phyloP scores from a whole-genome alignment of 2,797 vertebrate species.

The Notamacropus eugenii region DNA sequence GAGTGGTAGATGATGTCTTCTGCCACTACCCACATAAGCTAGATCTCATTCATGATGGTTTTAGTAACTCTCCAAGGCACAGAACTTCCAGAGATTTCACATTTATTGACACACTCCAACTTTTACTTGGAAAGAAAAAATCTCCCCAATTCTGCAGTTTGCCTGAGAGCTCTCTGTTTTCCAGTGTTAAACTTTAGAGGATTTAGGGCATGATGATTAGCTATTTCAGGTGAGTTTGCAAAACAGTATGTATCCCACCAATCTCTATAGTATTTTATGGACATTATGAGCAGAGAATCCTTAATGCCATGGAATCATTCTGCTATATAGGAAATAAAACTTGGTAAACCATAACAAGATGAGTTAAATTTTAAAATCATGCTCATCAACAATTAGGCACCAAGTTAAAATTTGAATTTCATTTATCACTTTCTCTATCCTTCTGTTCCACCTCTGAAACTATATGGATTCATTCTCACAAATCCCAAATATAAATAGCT shows the following conservation, averaged over 20 bases:
- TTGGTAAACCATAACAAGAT: slow-evolving; percentile 13
- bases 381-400: not conserved
- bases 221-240: slow-evolving; percentile 54
- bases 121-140: slow-evolving; percentile 1
- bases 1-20: not conserved
- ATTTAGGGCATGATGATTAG: slow-evolving; percentile 52
- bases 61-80: not conserved
- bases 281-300: not conserved
- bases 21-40: not conserved
- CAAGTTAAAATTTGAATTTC: not conserved
- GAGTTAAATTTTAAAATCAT: fast-evolving
- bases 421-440: not conserved
- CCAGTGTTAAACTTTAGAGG: slow-evolving; percentile 43
- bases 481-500: not conserved
- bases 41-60: not conserved
- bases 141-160: slow-evolving; percentile 32
- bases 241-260: slow-evolving; percentile 2
- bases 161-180: slow-evolving; percentile 54
- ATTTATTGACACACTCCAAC: not conserved
- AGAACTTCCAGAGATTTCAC: not conserved
- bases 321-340: slow-evolving; percentile 61
- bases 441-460: not conserved
- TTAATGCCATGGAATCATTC: not conserved
- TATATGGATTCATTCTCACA: not conserved
- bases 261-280: slow-evolving; percentile 49